Evolutionary conservation across 2,888 invertebrate genomes (phyloP), one percentile per base, ranked within the genome.

Genomic region (Scaptomyza parva): DNA sequence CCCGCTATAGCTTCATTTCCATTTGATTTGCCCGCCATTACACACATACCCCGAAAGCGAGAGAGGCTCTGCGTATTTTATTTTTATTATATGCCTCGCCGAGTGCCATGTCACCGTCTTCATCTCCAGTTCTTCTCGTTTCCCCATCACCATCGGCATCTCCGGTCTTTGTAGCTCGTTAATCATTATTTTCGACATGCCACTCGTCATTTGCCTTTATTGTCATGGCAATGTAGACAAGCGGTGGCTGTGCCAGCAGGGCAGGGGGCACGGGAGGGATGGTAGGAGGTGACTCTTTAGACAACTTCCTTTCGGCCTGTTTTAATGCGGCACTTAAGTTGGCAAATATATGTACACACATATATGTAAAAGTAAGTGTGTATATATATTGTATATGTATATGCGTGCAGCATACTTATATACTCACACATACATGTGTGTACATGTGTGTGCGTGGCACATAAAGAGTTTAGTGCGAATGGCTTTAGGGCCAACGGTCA

Each of bases 151-250:
- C 67, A 55, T 47, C 39, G 44, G 52, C 70, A 65, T 65, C 65
- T 61, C 63, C 57, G 60, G 43, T 55, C 51, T n/a, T n/a, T 58
- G 33, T 44, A 33, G 86, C 86, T 84, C 84, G 88, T 84, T 84
- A 84, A 84, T 84, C 84, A 84, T 88, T 84, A 86, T 84, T 86
- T 87, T 88, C 86, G 78, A 86, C 84, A 84, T 87, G 83, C 75
- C 84, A 83, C 86, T 84, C 84, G 88, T 84, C 84, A 84, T 83
- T 88, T 84, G 84, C 84, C 86, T 86, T 84, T 88, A 84, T 88
- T 84, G 88, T 84, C 84, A 88, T 88, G 84, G 86, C 66, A 70
- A 87, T 83, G 82, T 63, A 70, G 61, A 66, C 72, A 63, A 60
- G 68, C 54, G 30, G 6, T 30, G 9, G 28, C 9, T 9, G 28